Evolutionary conservation across 2,797 vertebrate species (phyloP).

Genomic region (Xerus rutilus): DNA sequence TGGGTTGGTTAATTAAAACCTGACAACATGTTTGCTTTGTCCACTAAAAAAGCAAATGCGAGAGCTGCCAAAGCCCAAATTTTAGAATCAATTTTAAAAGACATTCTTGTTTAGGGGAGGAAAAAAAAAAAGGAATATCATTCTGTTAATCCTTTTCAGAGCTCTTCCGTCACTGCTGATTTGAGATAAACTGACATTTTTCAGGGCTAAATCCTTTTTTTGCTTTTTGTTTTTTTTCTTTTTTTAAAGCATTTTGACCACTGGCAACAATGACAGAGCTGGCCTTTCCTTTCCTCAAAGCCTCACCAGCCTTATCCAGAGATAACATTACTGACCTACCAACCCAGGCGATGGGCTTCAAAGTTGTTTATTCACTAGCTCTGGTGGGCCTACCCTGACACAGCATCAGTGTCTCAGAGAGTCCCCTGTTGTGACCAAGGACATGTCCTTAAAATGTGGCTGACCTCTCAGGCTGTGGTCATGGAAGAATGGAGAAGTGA

Average conservation of each 20-base stretch:
- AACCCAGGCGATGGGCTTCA: slow-evolving; percentile 62
- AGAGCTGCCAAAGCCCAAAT: slow-evolving; percentile 25
- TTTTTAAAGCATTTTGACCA: slow-evolving; percentile 23
- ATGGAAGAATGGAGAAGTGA: slow-evolving; percentile 79
- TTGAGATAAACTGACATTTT: slow-evolving; percentile 53
- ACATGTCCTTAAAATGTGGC: slow-evolving; percentile 74
- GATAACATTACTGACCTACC: slow-evolving; percentile 67
- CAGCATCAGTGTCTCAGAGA: slow-evolving; percentile 59
- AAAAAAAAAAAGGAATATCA: not conserved
- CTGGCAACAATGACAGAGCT: slow-evolving; percentile 49
- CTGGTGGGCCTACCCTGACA: slow-evolving; percentile 57
- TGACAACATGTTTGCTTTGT: slow-evolving; percentile 42
- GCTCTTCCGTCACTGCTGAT: slow-evolving; percentile 51
- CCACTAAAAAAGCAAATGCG: slow-evolving; percentile 44
- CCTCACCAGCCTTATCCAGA: slow-evolving; percentile 53
- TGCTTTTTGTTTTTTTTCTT: not conserved
- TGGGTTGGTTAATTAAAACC: slow-evolving; percentile 48
- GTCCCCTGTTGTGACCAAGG: slow-evolving; percentile 73
- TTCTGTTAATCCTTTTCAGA: slow-evolving; percentile 43
- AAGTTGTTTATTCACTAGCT: slow-evolving; percentile 63
- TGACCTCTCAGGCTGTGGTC: slow-evolving; percentile 76
- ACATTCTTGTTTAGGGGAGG: slow-evolving; percentile 28
- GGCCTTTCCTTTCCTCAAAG: slow-evolving; percentile 61
- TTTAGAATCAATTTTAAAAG: slow-evolving; percentile 55
- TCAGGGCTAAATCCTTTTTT: slow-evolving; percentile 12